Evolutionary conservation across 2,888 invertebrate genomes (phyloP).

Genomic region (Galerucella calmariensis): DNA sequence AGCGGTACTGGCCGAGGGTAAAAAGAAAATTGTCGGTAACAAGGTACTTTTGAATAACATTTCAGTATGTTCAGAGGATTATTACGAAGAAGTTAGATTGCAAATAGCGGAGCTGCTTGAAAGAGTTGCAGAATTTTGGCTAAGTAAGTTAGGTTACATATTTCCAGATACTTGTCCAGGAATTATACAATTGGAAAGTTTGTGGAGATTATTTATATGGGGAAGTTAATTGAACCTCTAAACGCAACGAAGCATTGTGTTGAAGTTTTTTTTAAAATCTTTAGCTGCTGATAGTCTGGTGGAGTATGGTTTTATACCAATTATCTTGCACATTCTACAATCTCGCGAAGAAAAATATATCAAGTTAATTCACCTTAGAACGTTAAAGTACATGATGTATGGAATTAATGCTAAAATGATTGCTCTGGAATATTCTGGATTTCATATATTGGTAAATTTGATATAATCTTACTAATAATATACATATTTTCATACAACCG

Average conservation of each 20-base stretch:
- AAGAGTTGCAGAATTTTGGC: slow-evolving; percentile 60
- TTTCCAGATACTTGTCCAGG: no score
- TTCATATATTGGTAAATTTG: slow-evolving; percentile 56
- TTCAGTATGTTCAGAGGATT: slow-evolving; percentile 57
- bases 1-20: slow-evolving; percentile 61
- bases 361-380: slow-evolving; percentile 59
- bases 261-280: slow-evolving; percentile 29
- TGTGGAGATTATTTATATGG: no score
- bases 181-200: no score
- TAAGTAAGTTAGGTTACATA: slow-evolving; percentile 46
- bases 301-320: slow-evolving; percentile 58
- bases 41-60: slow-evolving; percentile 58
- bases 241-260: not conserved
- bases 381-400: slow-evolving; percentile 60
- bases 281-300: slow-evolving; percentile 63
- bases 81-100: slow-evolving; percentile 57
- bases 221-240: not conserved
- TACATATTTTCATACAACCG: no score
- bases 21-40: slow-evolving; percentile 61
- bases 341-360: slow-evolving; percentile 57
- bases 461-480: no score
- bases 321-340: slow-evolving; percentile 55
- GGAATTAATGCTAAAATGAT: slow-evolving; percentile 58
- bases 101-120: slow-evolving; percentile 62
- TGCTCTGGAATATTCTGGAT: slow-evolving; percentile 60